Evolutionary conservation across 1,140 invertebrate species (phyloP).

Genomic region (Nylanderia fulva): DNA sequence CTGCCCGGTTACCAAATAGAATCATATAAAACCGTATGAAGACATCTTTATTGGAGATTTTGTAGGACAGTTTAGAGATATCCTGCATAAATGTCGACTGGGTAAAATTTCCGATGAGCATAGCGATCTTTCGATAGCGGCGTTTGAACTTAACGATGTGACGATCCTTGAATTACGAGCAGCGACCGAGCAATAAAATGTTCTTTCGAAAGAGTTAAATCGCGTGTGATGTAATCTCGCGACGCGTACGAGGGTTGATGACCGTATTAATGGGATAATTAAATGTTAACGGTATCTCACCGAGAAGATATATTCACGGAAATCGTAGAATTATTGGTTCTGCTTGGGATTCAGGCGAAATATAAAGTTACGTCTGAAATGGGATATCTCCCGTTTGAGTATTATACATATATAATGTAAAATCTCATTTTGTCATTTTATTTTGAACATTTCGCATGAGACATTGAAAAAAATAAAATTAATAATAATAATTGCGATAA

Average conservation of each 20-base stretch:
- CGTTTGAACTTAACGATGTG: slow-evolving; percentile 53
- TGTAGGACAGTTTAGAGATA: slow-evolving; percentile 65
- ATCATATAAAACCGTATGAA: slow-evolving; percentile 70
- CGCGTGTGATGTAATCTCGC: slow-evolving; percentile 10
- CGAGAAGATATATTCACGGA: slow-evolving; percentile 21
- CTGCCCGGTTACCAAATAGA: slow-evolving; percentile 63
- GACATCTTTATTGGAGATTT: slow-evolving; percentile 72
- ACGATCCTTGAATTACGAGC: slow-evolving; percentile 47
- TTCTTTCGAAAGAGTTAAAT: slow-evolving; percentile 52
- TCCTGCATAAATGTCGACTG: slow-evolving; percentile 31
- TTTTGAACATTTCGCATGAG: background rate
- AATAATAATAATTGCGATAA: background rate
- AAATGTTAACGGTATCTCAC: background rate
- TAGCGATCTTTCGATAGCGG: slow-evolving; percentile 27
- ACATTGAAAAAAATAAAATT: background rate
- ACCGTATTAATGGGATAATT: slow-evolving; percentile 30
- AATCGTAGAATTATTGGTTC: background rate
- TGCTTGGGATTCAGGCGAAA: background rate
- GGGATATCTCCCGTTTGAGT: background rate
- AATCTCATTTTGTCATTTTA: too few species aligned
- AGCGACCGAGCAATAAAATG: slow-evolving; percentile 35
- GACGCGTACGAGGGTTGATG: background rate
- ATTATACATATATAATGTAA: background rate
- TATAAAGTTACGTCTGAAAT: background rate
- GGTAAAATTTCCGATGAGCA: slow-evolving; percentile 65